These are phyloP conservation scores for Drosophila mayri DNA, from an alignment of 1,140 invertebrate genomes.

Conservation along the genomic window DNA sequence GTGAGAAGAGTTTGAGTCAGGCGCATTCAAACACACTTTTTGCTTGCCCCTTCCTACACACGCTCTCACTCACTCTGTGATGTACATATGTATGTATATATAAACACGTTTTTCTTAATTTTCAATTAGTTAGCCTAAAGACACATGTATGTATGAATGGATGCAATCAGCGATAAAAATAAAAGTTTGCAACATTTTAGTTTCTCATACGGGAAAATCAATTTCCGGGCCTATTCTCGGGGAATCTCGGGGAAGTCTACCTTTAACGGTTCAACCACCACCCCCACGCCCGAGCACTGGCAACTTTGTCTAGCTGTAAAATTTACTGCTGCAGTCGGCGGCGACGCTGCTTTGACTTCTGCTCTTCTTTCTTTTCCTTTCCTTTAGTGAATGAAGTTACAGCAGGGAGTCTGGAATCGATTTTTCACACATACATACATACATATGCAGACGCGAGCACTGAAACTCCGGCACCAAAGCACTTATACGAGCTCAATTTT, in stretches of 20 bases:
- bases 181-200: slow-evolving; percentile 63
- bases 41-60: slow-evolving; percentile 23
- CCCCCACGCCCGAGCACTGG: slow-evolving; percentile 22
- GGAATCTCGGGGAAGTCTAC: slow-evolving; percentile 33
- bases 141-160: slow-evolving; percentile 23
- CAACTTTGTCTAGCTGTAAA: slow-evolving; percentile 75
- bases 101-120: slow-evolving; percentile 58
- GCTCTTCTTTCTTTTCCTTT: slow-evolving; percentile 17
- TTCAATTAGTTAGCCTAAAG: slow-evolving; percentile 45
- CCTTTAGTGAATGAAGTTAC: slow-evolving; percentile 75
- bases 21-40: slow-evolving; percentile 59
- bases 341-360: slow-evolving; percentile 43
- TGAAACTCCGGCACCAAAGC: slow-evolving; percentile 22
- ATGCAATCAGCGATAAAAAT: slow-evolving; percentile 44
- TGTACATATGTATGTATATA: slow-evolving; percentile 21
- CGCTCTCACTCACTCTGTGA: slow-evolving; percentile 26
- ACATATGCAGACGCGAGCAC: slow-evolving; percentile 48
- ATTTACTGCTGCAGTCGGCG: slow-evolving; percentile 54
- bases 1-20: slow-evolving; percentile 66
- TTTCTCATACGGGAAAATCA: slow-evolving; percentile 68
- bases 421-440: slow-evolving; percentile 61
- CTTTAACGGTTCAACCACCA: slow-evolving; percentile 27
- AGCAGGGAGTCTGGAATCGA: slow-evolving; percentile 80
- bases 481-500: slow-evolving; percentile 32
- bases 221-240: slow-evolving; percentile 66